Percentiles rank a stretch among this genome's conserved stretches.
Conservation (phyloP, 2,113 vertebrate genomes). For the Dromiciops gliroides region DNA sequence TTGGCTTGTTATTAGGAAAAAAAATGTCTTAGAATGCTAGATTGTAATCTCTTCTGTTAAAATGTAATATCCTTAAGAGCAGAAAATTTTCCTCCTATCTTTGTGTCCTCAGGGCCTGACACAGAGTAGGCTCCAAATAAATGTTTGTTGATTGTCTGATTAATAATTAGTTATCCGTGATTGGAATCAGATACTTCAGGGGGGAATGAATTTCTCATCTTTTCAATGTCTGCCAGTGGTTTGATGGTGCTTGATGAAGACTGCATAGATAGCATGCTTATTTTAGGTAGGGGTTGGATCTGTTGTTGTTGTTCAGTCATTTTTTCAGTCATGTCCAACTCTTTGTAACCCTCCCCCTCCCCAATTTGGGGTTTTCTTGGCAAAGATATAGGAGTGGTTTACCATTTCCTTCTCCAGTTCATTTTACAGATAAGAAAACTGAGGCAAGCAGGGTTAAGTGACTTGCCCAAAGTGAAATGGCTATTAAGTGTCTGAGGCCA, state of each 20-base stretch:
- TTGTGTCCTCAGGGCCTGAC: not conserved
- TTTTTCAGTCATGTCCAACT: no score
- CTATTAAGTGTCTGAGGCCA: no score
- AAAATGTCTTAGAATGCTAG: not conserved
- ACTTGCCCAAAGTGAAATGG: no score
- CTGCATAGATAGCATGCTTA: no score
- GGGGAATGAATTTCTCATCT: not conserved
- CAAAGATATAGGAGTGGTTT: no score
- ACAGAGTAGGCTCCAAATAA: not conserved
- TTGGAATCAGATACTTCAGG: not conserved
- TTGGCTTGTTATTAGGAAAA: not conserved
- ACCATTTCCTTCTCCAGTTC: no score
- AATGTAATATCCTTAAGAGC: not conserved
- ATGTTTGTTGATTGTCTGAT: not conserved
- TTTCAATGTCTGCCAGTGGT: not conserved
- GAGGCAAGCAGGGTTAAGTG: no score
- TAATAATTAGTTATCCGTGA: not conserved
- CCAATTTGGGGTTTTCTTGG: no score
- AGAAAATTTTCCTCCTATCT: not conserved
- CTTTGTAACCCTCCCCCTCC: no score
- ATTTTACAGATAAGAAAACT: no score
- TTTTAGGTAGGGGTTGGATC: not conserved
- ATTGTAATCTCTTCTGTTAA: not conserved
- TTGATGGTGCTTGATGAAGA: not conserved
- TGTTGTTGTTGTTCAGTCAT: no score